These are phyloP conservation scores for Physella acuta DNA, from an alignment of 1,140 invertebrate genomes.

Conservation along the genomic window DNA sequence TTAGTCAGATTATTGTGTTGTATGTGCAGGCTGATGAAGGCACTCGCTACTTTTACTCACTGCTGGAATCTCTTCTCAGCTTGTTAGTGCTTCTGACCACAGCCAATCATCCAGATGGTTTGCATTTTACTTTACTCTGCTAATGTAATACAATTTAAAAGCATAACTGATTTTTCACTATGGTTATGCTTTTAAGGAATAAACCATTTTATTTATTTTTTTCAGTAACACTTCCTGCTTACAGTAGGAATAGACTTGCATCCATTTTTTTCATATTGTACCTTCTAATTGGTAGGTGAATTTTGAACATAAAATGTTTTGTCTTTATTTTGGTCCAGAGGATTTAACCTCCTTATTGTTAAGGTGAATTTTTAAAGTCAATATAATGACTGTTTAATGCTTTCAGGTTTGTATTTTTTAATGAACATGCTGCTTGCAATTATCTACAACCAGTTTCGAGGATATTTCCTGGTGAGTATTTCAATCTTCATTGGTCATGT, in stretches of 20 bases:
- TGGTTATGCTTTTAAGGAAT: constrained; percentile 8
- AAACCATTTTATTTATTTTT: constrained; percentile 21
- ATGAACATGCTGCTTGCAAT: constrained; percentile 59
- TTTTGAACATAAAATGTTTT: background rate
- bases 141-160: background rate
- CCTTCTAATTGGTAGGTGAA: constrained; percentile 53
- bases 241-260: constrained; percentile 50
- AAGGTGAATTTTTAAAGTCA: too few relatives aligned
- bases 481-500: background rate
- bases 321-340: background rate
- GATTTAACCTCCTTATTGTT: too few relatives aligned
- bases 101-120: constrained; percentile 59
- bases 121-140: background rate
- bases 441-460: constrained; percentile 59
- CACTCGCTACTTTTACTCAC: constrained; percentile 39
- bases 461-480: constrained; percentile 54
- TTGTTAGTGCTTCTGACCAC: constrained; percentile 57
- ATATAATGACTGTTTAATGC: too few relatives aligned
- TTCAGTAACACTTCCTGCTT: constrained; percentile 57
- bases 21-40: constrained; percentile 25
- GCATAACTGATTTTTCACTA: background rate
- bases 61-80: constrained; percentile 51
- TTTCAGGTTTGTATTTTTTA: constrained; percentile 53
- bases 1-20: background rate
- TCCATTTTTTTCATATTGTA: constrained; percentile 56